Percentiles rank a stretch among this genome's conserved stretches.
Conservation (phyloP, 1,140 invertebrate species). For the Coptotermes formosanus region DNA sequence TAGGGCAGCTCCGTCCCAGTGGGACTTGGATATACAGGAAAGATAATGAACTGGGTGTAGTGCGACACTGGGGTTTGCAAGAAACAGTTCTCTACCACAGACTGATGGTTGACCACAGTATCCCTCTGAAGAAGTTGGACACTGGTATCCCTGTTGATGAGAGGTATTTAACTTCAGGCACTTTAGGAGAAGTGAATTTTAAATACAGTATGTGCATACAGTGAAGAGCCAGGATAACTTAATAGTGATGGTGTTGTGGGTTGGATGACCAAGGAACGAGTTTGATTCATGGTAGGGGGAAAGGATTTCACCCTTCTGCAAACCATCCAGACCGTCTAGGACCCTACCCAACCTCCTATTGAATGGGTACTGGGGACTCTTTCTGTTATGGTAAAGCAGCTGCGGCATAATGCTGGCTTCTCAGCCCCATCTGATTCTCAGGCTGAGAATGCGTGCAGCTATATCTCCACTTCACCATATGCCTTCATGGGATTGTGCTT, state of each 20-base stretch:
- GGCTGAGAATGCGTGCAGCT: background rate
- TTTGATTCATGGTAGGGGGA: background rate
- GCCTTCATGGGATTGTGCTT: no score
- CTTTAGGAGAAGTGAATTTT: background rate
- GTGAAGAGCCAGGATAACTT: no score
- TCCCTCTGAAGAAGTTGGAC: constrained; percentile 19
- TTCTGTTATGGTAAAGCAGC: no score
- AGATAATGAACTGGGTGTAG: constrained; percentile 28
- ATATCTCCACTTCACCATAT: no score
- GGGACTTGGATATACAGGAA: constrained; percentile 30
- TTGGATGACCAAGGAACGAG: background rate
- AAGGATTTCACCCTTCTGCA: background rate
- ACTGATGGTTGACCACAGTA: constrained; percentile 26
- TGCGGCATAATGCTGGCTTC: background rate
- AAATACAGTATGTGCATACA: no score
- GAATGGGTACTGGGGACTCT: background rate
- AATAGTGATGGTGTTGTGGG: no score
- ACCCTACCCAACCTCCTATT: background rate
- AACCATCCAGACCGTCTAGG: background rate
- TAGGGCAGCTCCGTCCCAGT: constrained; percentile 31
- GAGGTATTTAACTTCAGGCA: constrained; percentile 18
- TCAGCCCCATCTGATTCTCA: background rate
- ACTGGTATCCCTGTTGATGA: background rate
- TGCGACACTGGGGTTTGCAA: constrained; percentile 34
- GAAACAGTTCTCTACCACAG: constrained; percentile 31